phyloP scores from a whole-genome alignment of 2,888 invertebrate genomes.

The Leptogaster cylindrica region DNA sequence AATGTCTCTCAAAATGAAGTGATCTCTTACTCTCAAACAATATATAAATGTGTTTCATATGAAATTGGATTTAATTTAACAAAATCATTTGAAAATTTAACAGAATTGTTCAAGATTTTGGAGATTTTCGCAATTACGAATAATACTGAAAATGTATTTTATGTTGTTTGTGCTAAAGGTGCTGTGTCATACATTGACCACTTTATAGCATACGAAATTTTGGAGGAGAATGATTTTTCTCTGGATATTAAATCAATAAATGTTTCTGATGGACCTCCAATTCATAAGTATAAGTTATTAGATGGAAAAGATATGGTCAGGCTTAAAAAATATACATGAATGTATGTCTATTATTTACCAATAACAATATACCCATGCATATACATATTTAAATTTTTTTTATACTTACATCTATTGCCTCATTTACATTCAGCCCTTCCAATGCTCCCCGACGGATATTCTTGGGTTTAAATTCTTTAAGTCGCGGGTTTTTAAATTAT shows the following conservation, averaged over 20 bases:
- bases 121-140: neutral
- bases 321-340: constrained; percentile 1
- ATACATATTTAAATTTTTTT: no score
- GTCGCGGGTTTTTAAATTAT: no score
- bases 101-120: neutral
- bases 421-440: no score
- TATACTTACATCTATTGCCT: no score
- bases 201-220: neutral
- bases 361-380: no score
- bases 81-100: constrained; percentile 4
- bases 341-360: no score
- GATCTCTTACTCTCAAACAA: neutral
- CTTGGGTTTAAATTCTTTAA: no score
- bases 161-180: neutral
- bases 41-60: neutral
- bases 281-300: constrained; percentile 1
- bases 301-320: neutral
- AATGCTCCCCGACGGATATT: no score
- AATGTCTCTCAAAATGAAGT: neutral
- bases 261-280: neutral
- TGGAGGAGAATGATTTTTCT: neutral
- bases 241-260: neutral
- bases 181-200: neutral
- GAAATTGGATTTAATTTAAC: neutral
- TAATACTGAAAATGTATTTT: neutral